Percentiles rank a stretch among this genome's conserved stretches.
phyloP scores from a whole-genome alignment of 2,113 vertebrate species.

The Nothoprocta perdicaria region DNA sequence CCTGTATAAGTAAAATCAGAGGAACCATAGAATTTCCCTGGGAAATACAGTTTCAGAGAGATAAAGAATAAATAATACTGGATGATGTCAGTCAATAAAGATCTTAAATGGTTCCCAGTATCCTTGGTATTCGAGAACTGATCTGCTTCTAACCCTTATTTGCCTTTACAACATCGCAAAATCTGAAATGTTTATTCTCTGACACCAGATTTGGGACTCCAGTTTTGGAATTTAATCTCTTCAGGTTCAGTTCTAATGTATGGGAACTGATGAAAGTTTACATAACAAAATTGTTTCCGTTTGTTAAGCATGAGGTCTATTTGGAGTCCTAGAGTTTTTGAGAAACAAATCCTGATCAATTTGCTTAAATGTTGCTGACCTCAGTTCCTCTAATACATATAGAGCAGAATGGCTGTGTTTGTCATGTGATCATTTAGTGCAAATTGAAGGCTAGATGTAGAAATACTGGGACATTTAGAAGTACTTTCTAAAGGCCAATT shows the following conservation, averaged over 20 bases:
- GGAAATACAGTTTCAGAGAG: neutral
- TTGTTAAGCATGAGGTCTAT: neutral
- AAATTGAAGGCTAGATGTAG: neutral
- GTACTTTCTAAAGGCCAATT: neutral
- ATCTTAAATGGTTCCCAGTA: fast-evolving
- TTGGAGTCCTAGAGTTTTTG: neutral
- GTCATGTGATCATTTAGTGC: neutral
- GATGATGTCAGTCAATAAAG: neutral
- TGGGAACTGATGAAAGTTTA: neutral
- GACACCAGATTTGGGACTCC: neutral
- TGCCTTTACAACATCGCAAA: neutral
- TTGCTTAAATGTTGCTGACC: neutral
- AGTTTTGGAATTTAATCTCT: neutral
- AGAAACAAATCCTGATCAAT: neutral
- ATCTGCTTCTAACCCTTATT: neutral
- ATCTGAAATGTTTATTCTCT: fast-evolving
- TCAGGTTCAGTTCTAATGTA: neutral
- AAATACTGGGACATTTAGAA: neutral
- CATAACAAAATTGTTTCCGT: neutral
- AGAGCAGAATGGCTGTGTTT: neutral
- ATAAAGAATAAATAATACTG: neutral
- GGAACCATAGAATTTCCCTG: neutral
- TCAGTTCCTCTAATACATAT: neutral
- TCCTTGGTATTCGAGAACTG: neutral
- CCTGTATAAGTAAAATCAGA: neutral